Evolutionary conservation across 2,888 invertebrate genomes (phyloP).

Genomic region (Lysandra bellargus): DNA sequence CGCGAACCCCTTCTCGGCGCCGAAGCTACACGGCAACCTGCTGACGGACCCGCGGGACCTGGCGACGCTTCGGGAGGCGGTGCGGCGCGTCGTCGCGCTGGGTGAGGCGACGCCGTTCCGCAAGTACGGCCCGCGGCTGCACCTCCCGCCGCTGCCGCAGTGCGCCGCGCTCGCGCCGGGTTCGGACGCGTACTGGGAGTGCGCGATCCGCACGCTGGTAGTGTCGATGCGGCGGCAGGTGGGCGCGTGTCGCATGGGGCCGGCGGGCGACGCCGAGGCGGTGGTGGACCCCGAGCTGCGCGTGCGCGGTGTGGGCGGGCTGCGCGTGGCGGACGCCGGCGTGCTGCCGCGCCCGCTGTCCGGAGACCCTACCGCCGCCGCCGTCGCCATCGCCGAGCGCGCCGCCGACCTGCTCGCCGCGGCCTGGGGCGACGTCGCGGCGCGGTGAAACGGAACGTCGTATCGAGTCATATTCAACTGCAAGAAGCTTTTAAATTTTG

Average conservation of each 20-base stretch:
- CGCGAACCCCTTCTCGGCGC: constrained; percentile 87
- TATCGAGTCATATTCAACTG: neutral
- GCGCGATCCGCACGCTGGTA: constrained; percentile 80
- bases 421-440: constrained; percentile 65
- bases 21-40: constrained; percentile 90
- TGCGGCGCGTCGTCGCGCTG: constrained; percentile 82
- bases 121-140: constrained; percentile 75
- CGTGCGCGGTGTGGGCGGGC: constrained; percentile 82
- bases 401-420: constrained; percentile 80
- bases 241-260: constrained; percentile 87
- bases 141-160: constrained; percentile 76
- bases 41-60: constrained; percentile 84
- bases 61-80: constrained; percentile 79
- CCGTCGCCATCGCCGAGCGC: constrained; percentile 88
- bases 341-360: constrained; percentile 83
- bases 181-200: constrained; percentile 86
- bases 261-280: constrained; percentile 79
- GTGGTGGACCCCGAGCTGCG: constrained; percentile 83
- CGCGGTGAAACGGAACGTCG: neutral
- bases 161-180: constrained; percentile 75
- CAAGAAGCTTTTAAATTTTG: neutral
- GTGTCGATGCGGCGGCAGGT: constrained; percentile 82
- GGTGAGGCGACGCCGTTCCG: constrained; percentile 81
- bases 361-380: constrained; percentile 84
- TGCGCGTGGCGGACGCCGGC: constrained; percentile 86